Percentiles rank a stretch among this genome's conserved stretches.
phyloP scores from a whole-genome alignment of 2,113 vertebrate species.

The Hippolais icterina region DNA sequence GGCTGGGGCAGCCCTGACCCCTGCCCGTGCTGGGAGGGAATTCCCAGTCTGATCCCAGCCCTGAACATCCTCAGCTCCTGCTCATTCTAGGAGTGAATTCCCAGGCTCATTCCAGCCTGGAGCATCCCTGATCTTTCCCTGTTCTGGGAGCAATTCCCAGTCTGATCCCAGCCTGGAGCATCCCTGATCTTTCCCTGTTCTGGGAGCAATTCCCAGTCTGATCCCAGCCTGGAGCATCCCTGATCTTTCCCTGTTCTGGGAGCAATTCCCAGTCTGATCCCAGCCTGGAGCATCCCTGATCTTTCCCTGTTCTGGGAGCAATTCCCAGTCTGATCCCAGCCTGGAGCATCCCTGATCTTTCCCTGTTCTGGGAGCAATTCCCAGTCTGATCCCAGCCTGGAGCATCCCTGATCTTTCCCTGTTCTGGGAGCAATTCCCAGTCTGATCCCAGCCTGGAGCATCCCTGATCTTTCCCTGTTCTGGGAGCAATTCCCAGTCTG shows the following conservation, averaged over 20 bases:
- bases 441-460: neutral
- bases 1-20: neutral
- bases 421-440: neutral
- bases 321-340: neutral
- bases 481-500: too few species aligned
- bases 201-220: too few species aligned
- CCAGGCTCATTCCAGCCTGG: rapidly evolving
- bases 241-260: rapidly evolving
- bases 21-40: neutral
- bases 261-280: rapidly evolving
- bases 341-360: too few species aligned
- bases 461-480: rapidly evolving
- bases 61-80: too few species aligned
- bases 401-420: too few species aligned
- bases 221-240: neutral
- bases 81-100: too few species aligned
- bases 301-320: neutral
- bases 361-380: neutral
- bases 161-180: neutral
- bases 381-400: neutral
- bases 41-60: neutral
- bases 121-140: neutral
- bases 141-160: neutral
- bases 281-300: rapidly evolving
- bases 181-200: rapidly evolving